Base-by-base conservation (phyloP, 2,888 invertebrate genomes). In the Exocentrus adspersus region DNA sequence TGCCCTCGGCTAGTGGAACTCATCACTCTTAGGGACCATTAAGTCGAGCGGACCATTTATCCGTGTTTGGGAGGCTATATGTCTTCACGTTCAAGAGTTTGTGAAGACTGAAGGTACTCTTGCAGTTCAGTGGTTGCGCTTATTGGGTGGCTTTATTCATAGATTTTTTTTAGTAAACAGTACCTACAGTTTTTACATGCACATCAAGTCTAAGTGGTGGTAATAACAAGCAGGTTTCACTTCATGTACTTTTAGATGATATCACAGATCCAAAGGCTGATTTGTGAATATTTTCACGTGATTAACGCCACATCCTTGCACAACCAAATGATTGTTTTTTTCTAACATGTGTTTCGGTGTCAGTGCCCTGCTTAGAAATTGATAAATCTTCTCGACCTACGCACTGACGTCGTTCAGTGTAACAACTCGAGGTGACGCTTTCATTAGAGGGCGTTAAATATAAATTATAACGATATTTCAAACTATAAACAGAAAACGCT, bases 21-120 rank as follows among this genome's bases (percentile, higher is more conserved):
- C 74, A 74, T 72, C 73, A 72, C 71, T 62, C 69, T 68, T 71
- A 68, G 64, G 66, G 70, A 65, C 68, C 69, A 73, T 73, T 73
- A 73, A 73, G 64, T 60, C 63, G 59, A 60, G 58, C 65, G 60
- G 66, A 58, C 70, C 70, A 71, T 73, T 72, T 71, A 60, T 71
- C 73, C 72, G 68, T 70, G 67, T 73, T 72, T 71, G 72, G 71
- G 54, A 14, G 52, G 59, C 24, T 54, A 20, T 65, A 59, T 57
- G 62, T 60, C 58, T 48, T 60, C 59, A 43, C 9, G 65, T 62
- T 50, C n/a, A 17, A 16, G 19, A 17, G 43, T 43, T 5, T 12
- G 37, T n/a, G 24, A 24, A n/a, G 37, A 14, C 12, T 37, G 12
- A 14, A n/a, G n/a, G 2, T 5, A 37, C n/a, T n/a, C 5, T 5